Evolutionary conservation across 2,113 vertebrate genomes (phyloP).

Genomic region (Rissa tridactyla): DNA sequence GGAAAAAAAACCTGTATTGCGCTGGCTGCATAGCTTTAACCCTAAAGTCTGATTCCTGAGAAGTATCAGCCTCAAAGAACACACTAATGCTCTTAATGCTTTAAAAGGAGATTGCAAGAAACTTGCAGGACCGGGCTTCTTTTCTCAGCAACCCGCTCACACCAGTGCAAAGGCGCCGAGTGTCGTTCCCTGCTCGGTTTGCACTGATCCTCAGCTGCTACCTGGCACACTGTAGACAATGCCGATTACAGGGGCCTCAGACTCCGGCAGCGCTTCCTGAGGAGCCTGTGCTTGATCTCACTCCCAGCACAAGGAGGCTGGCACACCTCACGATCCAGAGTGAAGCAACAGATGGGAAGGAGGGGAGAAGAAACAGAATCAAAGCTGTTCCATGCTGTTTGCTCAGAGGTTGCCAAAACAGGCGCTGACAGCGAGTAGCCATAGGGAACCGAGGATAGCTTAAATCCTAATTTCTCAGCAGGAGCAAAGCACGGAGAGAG

Average conservation of each 20-base stretch:
- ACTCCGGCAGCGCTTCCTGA: background rate
- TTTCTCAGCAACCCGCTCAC: background rate
- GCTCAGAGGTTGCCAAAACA: slow-evolving; percentile 11
- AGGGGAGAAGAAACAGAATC: slow-evolving; percentile 12
- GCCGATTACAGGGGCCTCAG: background rate
- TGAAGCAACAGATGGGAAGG: slow-evolving; percentile 40
- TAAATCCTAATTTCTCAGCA: slow-evolving; percentile 7
- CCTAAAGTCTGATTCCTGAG: background rate
- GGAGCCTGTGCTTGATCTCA: background rate
- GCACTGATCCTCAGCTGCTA: background rate
- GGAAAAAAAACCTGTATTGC: background rate
- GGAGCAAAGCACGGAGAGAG: background rate
- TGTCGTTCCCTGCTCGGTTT: background rate
- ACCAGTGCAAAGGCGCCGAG: background rate
- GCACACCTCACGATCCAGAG: background rate
- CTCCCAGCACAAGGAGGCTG: background rate
- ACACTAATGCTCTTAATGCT: background rate
- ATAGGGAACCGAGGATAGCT: background rate
- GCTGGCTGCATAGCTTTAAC: background rate
- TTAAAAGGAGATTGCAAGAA: background rate
- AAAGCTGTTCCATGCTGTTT: slow-evolving; percentile 9
- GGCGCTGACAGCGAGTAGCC: background rate
- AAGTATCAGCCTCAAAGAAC: background rate
- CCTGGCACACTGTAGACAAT: background rate
- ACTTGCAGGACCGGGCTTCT: background rate